These are phyloP conservation scores for Lomographa bimaculata DNA, from an alignment of 2,888 invertebrate species.

Conservation along the genomic window DNA sequence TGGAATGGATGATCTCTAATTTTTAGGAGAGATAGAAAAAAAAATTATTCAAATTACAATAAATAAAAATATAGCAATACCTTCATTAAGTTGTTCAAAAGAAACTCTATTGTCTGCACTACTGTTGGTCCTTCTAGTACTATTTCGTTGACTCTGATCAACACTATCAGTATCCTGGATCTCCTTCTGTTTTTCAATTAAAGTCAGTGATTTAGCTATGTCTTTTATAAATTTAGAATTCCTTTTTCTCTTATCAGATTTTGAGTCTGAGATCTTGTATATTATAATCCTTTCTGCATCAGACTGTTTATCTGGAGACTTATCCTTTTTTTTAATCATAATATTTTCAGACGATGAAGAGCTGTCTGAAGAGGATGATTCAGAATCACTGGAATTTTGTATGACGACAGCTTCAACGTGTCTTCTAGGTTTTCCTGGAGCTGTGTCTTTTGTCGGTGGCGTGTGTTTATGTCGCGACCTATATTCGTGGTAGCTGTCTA, in stretches of 20 bases:
- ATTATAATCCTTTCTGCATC: constrained; percentile 72
- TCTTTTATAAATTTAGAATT: constrained; percentile 45
- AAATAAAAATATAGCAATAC: no score
- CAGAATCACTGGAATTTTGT: constrained; percentile 46
- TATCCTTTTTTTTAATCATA: constrained; percentile 27
- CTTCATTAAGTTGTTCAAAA: constrained; percentile 56
- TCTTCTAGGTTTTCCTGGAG: constrained; percentile 37
- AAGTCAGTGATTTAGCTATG: constrained; percentile 47
- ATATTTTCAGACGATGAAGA: constrained; percentile 55
- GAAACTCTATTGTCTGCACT: constrained; percentile 38
- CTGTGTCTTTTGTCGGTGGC: constrained; percentile 69
- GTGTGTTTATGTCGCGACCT: constrained; percentile 74
- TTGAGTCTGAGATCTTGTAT: constrained; percentile 67
- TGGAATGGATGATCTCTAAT: no score
- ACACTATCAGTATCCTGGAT: constrained; percentile 9
- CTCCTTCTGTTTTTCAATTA: constrained; percentile 35
- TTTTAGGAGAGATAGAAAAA: no score
- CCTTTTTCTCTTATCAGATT: constrained; percentile 46
- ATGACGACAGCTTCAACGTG: constrained; percentile 49
- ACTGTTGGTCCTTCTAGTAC: constrained; percentile 17
- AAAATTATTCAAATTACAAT: no score
- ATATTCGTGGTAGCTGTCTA: constrained; percentile 74
- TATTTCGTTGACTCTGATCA: constrained; percentile 24
- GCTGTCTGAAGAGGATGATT: constrained; percentile 53
- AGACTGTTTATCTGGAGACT: constrained; percentile 40